Base-by-base conservation (phyloP, 1,140 invertebrate genomes). In the Hylaeus volcanicus region DNA sequence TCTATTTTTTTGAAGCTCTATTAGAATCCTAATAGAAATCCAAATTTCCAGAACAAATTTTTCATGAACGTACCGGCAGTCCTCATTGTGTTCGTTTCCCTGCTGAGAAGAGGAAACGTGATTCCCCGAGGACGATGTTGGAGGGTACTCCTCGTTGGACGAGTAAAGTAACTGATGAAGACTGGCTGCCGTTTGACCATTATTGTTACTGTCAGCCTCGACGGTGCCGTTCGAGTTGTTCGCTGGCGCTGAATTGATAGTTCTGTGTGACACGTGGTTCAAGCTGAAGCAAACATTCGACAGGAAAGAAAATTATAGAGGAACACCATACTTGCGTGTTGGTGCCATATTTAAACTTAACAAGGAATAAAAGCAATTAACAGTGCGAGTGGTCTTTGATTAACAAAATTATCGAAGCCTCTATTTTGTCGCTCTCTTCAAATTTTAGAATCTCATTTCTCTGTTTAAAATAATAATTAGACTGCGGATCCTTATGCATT, bases 91-190 rank as follows among this genome's bases (percentile, higher is more conserved):
- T 61, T 94, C 92, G 45, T 83, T 89, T 58, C 88, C 90, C 48
- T 93, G 93, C 37, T 93, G 92, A 0, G 93, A 93, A 4, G 93
- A 93, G n/a, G 93, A 92, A 1, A 93, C 92, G 15, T 93, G 93
- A 84, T 93, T 93, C 9, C 89, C 90, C 15, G 91, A 88, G 3
- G 89, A 89, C 11, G 92, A 91, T 37, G 89, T 92, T 15, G 89
- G 81, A 26, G 90, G 89, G 78, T 93, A 93, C 11, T 93, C 92
- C 11, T 93, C 92, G 61, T 88, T 91, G 5, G 89, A 90, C 4
- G 91, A 83, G 61, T 92, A 93, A 41, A 93, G 85, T 15, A 93
- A 82, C 71, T 93, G 92, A 75, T 93, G 91, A 64, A 93, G 88
- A 81, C 88, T 92, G 9, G 88, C 58, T 1, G 90, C 76, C 6